Evolutionary conservation across 2,888 invertebrate species (phyloP).

Genomic region (Acanthopleura granulata): DNA sequence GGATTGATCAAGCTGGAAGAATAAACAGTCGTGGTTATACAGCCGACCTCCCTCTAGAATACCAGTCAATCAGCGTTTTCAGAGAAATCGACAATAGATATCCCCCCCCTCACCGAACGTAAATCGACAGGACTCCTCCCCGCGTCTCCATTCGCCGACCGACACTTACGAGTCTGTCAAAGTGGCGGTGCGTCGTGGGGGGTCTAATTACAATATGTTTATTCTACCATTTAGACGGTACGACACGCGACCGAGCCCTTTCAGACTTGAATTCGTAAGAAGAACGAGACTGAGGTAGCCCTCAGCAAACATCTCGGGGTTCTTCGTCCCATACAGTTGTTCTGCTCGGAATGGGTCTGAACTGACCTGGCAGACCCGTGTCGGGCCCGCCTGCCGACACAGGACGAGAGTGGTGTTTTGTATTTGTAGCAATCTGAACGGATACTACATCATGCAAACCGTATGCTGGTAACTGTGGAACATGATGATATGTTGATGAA

Average conservation of each 20-base stretch:
- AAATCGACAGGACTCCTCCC: neutral
- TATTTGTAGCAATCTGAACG: no score
- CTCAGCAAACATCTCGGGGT: no score
- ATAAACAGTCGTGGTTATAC: neutral
- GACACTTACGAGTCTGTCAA: neutral
- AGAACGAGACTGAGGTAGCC: no score
- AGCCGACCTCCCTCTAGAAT: conserved; percentile 2
- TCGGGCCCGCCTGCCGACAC: no score
- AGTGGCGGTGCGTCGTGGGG: neutral
- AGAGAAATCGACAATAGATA: neutral
- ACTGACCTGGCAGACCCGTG: no score
- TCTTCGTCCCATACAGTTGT: no score
- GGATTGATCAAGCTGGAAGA: neutral
- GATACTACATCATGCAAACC: no score
- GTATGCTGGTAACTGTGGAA: no score
- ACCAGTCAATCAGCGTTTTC: neutral
- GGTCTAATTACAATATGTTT: conserved; percentile 9
- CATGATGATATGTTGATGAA: no score
- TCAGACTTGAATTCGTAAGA: neutral
- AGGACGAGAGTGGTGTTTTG: no score
- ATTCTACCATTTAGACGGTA: neutral
- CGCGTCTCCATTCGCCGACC: neutral
- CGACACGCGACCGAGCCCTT: conserved; percentile 11
- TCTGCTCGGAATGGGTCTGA: no score
- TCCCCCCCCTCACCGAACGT: no score